phyloP scores from a whole-genome alignment of 2,888 invertebrate genomes.

The Thymelicus lineola region DNA sequence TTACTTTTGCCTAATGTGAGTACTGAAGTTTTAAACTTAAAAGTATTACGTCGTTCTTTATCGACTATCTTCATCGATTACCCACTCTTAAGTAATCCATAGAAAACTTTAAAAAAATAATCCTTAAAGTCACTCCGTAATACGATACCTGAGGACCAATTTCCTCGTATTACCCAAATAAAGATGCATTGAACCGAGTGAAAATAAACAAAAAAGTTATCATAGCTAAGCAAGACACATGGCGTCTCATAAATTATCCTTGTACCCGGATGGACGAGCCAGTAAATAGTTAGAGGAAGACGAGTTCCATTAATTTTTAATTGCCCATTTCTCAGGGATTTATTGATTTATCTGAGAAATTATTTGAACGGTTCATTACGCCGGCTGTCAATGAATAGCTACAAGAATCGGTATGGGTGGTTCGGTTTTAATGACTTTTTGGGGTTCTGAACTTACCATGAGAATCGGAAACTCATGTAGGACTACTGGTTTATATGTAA shows the following conservation, averaged over 20 bases:
- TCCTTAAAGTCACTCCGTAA: too few relatives aligned
- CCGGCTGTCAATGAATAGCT: background rate
- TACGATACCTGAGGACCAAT: background rate
- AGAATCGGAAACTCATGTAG: too few relatives aligned
- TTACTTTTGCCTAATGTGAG: too few relatives aligned
- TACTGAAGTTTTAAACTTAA: too few relatives aligned
- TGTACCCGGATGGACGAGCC: background rate
- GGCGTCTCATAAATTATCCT: conserved; percentile 22
- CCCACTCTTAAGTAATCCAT: too few relatives aligned
- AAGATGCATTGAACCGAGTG: background rate
- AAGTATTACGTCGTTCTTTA: too few relatives aligned
- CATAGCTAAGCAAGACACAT: background rate
- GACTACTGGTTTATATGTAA: too few relatives aligned
- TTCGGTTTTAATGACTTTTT: background rate
- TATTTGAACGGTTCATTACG: conserved; percentile 9
- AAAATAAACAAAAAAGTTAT: conserved; percentile 19
- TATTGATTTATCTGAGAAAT: conserved; percentile 67
- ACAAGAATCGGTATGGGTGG: background rate
- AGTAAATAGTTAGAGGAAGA: background rate
- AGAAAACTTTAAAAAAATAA: too few relatives aligned
- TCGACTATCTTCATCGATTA: too few relatives aligned
- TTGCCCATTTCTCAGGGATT: conserved; percentile 66
- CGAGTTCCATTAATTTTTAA: conserved; percentile 68
- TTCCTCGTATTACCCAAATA: conserved; percentile 1
- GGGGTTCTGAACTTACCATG: background rate